Percentiles rank a stretch among this genome's conserved stretches.
phyloP scores from a whole-genome alignment of 2,797 vertebrate species.

The Carduelis carduelis region DNA sequence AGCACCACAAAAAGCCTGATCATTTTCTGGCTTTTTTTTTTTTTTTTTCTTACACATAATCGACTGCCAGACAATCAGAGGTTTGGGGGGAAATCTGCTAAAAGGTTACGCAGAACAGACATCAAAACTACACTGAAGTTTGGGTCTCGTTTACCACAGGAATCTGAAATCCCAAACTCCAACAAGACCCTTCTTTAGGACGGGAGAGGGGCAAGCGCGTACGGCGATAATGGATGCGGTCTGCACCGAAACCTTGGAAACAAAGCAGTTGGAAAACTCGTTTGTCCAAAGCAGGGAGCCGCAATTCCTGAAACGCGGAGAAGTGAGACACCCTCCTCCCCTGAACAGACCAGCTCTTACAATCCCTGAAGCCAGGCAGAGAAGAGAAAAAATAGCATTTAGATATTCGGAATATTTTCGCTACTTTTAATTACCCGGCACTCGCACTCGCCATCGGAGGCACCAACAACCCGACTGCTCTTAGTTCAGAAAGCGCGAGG shows the following conservation, averaged over 20 bases:
- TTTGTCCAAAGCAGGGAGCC: background rate
- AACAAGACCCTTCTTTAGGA: background rate
- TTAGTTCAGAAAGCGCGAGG: background rate
- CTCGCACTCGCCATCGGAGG: background rate
- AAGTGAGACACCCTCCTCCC: background rate
- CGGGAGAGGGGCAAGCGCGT: background rate
- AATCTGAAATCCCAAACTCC: background rate
- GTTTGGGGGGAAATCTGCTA: background rate
- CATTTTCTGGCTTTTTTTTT: background rate
- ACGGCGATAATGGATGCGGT: background rate
- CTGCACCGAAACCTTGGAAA: background rate
- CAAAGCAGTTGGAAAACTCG: conserved; percentile 35
- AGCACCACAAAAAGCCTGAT: background rate
- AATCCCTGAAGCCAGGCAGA: background rate
- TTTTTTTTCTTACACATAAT: fast-evolving
- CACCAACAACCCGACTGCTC: background rate
- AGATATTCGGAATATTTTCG: background rate
- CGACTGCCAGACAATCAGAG: background rate
- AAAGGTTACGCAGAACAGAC: background rate
- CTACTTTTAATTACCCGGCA: background rate
- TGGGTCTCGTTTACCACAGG: background rate
- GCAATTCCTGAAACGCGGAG: background rate
- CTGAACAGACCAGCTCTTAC: background rate
- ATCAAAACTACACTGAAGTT: background rate
- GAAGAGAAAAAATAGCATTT: background rate